Conservation (phyloP, 2,113 vertebrate genomes). For the Anoplopoma fimbria region DNA sequence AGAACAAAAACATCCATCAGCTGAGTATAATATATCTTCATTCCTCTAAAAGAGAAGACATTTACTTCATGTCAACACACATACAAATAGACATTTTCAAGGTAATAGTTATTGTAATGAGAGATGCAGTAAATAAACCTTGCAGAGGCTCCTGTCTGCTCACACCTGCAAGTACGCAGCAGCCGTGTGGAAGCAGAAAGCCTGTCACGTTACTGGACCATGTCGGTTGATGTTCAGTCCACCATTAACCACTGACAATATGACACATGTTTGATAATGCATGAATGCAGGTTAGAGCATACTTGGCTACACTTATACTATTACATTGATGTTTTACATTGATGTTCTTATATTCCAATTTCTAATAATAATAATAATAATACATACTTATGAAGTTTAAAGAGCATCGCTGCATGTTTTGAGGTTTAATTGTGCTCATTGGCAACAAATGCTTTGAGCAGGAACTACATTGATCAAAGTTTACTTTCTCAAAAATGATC, state of each 20-base stretch:
- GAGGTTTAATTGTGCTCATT: no score
- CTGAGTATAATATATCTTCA: not conserved
- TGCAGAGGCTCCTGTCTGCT: not conserved
- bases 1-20: not conserved
- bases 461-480: no score
- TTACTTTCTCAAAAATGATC: not conserved
- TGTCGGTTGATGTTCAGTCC: not conserved
- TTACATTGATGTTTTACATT: no score
- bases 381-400: no score
- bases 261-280: not conserved
- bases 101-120: not conserved
- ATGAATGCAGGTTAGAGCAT: no score
- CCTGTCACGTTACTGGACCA: constrained; percentile 3
- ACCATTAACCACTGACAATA: not conserved
- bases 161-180: constrained; percentile 1
- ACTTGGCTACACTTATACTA: no score
- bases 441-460: no score
- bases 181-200: not conserved
- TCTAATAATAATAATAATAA: no score
- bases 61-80: not conserved
- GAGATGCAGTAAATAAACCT: not conserved
- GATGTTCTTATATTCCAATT: no score
- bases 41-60: not conserved
- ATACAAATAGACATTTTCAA: not conserved
- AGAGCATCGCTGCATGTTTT: no score